phyloP scores from a whole-genome alignment of 1,140 invertebrate species.

The Drosophila chauvacae region DNA sequence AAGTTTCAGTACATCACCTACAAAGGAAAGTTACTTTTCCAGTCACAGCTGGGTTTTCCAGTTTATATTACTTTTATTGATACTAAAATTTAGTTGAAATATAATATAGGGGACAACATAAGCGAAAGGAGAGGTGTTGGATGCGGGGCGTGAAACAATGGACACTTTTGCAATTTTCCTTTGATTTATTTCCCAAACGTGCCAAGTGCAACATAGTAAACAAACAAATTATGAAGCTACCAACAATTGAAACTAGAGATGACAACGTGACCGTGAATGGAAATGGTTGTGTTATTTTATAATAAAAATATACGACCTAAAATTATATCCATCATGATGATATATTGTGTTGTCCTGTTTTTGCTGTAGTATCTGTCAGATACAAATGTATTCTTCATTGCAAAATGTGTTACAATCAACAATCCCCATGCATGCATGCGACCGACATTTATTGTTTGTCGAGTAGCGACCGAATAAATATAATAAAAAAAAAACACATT shows the following conservation, averaged over 20 bases:
- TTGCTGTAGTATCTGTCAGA: constrained; percentile 65
- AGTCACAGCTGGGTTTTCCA: constrained; percentile 14
- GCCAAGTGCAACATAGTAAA: constrained; percentile 59
- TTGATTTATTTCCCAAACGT: constrained; percentile 66
- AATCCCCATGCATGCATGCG: constrained; percentile 59
- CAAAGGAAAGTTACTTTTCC: constrained; percentile 1
- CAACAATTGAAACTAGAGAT: constrained; percentile 38
- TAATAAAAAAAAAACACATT: constrained; percentile 29
- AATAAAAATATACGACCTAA: constrained; percentile 18
- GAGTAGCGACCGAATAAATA: constrained; percentile 33
- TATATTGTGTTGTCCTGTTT: constrained; percentile 48
- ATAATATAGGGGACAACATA: constrained; percentile 9
- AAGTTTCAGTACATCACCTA: neutral
- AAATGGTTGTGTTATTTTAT: constrained; percentile 20
- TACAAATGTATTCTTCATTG: constrained; percentile 57
- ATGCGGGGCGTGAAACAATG: constrained; percentile 25
- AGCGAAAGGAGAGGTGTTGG: constrained; percentile 2
- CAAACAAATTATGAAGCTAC: constrained; percentile 38
- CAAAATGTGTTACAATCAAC: constrained; percentile 70
- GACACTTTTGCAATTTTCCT: constrained; percentile 32
- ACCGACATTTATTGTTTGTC: constrained; percentile 66
- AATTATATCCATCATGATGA: constrained; percentile 37
- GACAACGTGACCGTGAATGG: constrained; percentile 32
- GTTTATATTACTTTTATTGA: constrained; percentile 25
- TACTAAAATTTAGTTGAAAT: constrained; percentile 19